Conservation (phyloP, 2,888 invertebrate genomes). For the Stenichneumon culpator region DNA sequence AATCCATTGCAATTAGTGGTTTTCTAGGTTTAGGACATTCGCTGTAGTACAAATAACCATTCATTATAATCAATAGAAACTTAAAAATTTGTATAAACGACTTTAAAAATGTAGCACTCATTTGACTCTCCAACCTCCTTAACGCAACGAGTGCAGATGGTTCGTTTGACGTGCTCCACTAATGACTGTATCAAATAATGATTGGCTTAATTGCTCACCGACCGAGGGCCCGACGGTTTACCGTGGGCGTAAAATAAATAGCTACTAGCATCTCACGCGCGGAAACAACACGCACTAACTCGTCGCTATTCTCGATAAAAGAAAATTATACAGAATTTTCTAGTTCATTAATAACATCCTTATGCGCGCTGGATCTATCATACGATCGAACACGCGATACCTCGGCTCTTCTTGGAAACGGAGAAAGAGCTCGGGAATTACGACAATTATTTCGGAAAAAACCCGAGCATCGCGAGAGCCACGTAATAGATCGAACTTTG, state of each 20-base stretch:
- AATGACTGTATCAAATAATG: conserved; percentile 65
- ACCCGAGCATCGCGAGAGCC: conserved; percentile 15
- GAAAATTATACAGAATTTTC: conserved; percentile 10
- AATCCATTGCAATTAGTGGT: too few species aligned
- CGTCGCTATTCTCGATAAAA: neutral
- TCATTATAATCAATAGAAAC: too few species aligned
- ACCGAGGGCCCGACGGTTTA: conserved; percentile 55
- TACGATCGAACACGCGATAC: conserved; percentile 19
- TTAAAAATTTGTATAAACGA: too few species aligned
- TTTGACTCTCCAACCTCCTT: too few species aligned
- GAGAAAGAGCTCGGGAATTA: conserved; percentile 3
- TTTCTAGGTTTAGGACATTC: too few species aligned
- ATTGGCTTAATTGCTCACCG: conserved; percentile 58
- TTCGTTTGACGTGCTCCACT: conserved; percentile 32
- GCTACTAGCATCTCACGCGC: neutral
- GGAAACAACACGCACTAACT: neutral
- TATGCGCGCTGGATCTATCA: conserved; percentile 14
- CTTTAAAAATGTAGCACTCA: too few species aligned
- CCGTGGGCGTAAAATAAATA: conserved; percentile 58
- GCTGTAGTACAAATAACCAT: too few species aligned
- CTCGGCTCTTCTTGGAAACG: neutral
- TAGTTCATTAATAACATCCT: conserved; percentile 13
- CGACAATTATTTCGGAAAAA: neutral
- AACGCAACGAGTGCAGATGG: neutral
- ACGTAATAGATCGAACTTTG: conserved; percentile 12